These are phyloP conservation scores for Sebastes elongatus DNA, from an alignment of 2,797 vertebrate species.

Conservation along the genomic window DNA sequence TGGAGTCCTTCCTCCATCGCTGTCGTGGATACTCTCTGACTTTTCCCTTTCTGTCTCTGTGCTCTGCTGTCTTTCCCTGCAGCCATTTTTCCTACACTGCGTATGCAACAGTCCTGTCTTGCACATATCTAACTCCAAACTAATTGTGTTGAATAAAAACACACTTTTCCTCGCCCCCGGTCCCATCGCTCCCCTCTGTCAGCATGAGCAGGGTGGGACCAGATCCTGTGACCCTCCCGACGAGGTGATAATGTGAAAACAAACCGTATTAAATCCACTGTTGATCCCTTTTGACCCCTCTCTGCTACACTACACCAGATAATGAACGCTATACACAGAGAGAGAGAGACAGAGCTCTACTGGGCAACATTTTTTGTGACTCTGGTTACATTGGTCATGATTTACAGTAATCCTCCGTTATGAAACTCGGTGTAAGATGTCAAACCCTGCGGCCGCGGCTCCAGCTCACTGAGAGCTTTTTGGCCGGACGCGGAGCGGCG, in stretches of 20 bases:
- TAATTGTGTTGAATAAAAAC: constrained; percentile 45
- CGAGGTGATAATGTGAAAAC: constrained; percentile 83
- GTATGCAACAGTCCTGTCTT: background rate
- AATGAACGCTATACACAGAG: constrained; percentile 35
- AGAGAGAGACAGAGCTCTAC: constrained; percentile 37
- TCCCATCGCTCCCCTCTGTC: constrained; percentile 14
- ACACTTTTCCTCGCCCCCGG: background rate
- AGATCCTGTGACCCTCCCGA: constrained; percentile 49
- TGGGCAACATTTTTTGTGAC: constrained; percentile 81
- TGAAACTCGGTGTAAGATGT: constrained; percentile 58
- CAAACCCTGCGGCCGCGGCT: constrained; percentile 43
- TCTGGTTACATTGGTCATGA: constrained; percentile 76
- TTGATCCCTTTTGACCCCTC: constrained; percentile 66
- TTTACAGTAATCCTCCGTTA: constrained; percentile 70
- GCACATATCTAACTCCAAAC: constrained; percentile 5
- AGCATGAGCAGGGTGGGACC: constrained; percentile 13
- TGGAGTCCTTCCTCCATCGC: background rate
- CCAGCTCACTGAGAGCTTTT: background rate
- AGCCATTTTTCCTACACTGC: background rate
- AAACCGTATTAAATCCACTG: constrained; percentile 77
- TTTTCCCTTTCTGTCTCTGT: background rate
- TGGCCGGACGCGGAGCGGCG: background rate
- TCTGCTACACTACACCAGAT: constrained; percentile 58
- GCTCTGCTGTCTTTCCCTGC: background rate
- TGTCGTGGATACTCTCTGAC: background rate